Evolutionary conservation across 2,797 vertebrate species (phyloP), one percentile per base, ranked within the genome.

Genomic region (Centropyge bicolor): DNA sequence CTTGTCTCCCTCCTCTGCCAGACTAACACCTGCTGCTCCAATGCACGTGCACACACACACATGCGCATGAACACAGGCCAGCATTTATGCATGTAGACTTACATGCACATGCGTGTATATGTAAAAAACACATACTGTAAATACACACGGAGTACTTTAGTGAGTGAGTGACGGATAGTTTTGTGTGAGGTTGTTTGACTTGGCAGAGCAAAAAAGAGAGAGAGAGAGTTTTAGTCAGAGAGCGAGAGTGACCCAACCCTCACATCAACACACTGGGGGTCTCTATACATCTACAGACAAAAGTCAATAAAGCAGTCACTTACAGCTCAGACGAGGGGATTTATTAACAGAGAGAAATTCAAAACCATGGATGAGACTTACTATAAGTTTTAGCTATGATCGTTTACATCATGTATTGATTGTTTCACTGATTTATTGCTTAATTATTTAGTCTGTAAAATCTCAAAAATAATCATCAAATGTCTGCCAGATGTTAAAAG

Each of bases 1-100:
- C 84, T 84, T 60, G 69, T 90, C 81, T 89, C 88, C 90, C 82
- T 88, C 84, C 88, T 90, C 91, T 90, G 91, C 93, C 93, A 94
- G 90, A 94, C 86, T 92, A 95, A 93, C 95, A 96, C 94, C 96
- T 96, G 95, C 94, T 94, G 93, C 92, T 92, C 71, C 69, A 71
- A 5, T 16, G 22, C 24, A 5, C 69, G 5, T 27, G 12, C 41
- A n/a, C 80, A 62, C 74, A 63, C 56, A 43, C 46, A 36, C 43
- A 65, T 20, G 24, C 48, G 16, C 70, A 24, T 35, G 14, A 60
- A 55, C 67, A 51, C 14, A 7, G 57, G 59, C 36, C 4, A 8
- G 40, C 63, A 80, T 68, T 69, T 36, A 70, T n/a, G 43, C 84
- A 69, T 12, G 8, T 19, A 68, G n/a, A 78, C 67, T 13, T 67